These are phyloP conservation scores for Pheosia gnoma DNA, from an alignment of 2,888 invertebrate species.

Conservation along the genomic window DNA sequence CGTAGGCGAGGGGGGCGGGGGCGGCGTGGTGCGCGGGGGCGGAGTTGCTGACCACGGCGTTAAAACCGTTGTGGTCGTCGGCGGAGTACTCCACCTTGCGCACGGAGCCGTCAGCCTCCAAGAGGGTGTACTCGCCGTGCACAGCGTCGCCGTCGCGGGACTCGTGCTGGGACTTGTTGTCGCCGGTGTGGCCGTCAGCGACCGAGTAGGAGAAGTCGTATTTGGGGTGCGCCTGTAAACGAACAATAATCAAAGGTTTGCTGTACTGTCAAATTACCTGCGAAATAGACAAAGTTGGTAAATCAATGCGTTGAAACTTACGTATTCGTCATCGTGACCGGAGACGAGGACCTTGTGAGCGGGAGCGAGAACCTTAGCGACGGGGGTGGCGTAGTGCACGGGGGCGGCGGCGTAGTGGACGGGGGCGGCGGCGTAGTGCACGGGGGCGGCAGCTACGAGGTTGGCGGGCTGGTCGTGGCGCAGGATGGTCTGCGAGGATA, in stretches of 20 bases:
- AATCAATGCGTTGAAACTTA: slow-evolving; percentile 38
- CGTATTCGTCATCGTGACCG: slow-evolving; percentile 62
- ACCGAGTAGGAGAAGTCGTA: slow-evolving; percentile 85
- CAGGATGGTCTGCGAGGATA: slow-evolving; percentile 28
- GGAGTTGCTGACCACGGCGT: slow-evolving; percentile 71
- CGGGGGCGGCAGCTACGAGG: slow-evolving; percentile 39
- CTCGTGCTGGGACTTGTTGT: slow-evolving; percentile 85
- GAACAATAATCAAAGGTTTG: slow-evolving; percentile 2
- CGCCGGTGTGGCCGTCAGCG: slow-evolving; percentile 83
- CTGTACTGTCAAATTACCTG: not conserved
- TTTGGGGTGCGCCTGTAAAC: slow-evolving; percentile 80
- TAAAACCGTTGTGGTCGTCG: slow-evolving; percentile 80
- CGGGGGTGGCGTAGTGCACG: slow-evolving; percentile 50
- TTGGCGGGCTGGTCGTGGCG: slow-evolving; percentile 23
- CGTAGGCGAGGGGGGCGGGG: slow-evolving; percentile 46
- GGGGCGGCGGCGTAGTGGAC: slow-evolving; percentile 49
- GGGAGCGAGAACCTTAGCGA: slow-evolving; percentile 49
- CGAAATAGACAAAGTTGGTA: not conserved
- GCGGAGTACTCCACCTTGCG: slow-evolving; percentile 82
- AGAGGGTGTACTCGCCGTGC: slow-evolving; percentile 78
- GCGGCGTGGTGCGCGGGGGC: slow-evolving; percentile 59
- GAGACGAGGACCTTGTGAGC: slow-evolving; percentile 47
- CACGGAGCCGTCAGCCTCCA: slow-evolving; percentile 80
- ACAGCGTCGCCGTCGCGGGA: slow-evolving; percentile 85
- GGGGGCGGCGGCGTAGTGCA: slow-evolving; percentile 44